Base-by-base conservation (phyloP, 2,797 vertebrate species). In the Dicrostonyx torquatus region DNA sequence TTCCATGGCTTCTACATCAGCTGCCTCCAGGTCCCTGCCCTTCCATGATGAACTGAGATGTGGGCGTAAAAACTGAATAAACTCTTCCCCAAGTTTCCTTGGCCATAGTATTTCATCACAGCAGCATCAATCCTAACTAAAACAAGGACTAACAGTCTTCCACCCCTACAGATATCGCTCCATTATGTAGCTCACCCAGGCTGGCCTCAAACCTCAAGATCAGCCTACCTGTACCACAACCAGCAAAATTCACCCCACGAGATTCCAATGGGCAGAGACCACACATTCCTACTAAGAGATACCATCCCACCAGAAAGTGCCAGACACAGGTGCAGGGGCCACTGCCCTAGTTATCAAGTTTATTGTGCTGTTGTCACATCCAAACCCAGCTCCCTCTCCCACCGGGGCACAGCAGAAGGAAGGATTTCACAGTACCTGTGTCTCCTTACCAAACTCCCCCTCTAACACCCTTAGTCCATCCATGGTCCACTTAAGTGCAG, bases 351-450 rank as follows among this genome's bases (percentile, higher is more conserved):
- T 93, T 87, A 95, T 92, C 94, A 96, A 94, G 95, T 97, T 97
- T 97, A 97, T 97, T 97, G 97, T 97, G 97, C 97, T 95, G 92
- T 97, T 94, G 96, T 97, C 93, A 91, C 93, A 88, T 96, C 83
- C 89, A 97, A 94, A 96, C 92, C 84, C 85, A 97, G 84, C 48
- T 73, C 85, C 73, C 50, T 80, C 79, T 91, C 92, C 96, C 91
- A 79, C 8, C 22, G 66, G 75, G 93, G 94, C 88, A 93, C 55
- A 87, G 94, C 94, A 95, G 90, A 87, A 96, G 84, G 95, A 94
- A 96, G 84, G 95, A 93, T 93, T 95, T 95, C 85, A 97, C 95
- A 96, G 96, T 96, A 93, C 84, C 83, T 15, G 29, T 85, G 92
- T 94, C 95, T 95, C 88, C 93, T 88, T n/a, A 55, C 78, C 60